A percentile compares a stretch with the other conserved stretches of the same genome.
Conservation (phyloP, 2,797 vertebrate species). For the Dendrocincla tyrannina region DNA sequence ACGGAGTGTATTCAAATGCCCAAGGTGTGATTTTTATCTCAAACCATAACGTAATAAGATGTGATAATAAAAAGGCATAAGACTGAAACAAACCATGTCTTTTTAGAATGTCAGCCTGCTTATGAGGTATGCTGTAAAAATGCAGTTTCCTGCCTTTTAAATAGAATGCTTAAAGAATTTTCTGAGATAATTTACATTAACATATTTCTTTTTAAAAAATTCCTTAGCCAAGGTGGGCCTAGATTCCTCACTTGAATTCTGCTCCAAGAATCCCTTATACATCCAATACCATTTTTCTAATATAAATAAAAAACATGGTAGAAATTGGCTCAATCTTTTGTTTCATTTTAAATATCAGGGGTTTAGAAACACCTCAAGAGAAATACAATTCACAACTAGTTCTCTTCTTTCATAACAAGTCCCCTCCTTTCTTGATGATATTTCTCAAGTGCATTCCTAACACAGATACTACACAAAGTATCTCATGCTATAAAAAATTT, state of each 20-base stretch:
- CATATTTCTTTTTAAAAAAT: neutral
- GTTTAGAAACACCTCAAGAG: neutral
- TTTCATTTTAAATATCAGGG: neutral
- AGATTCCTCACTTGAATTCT: neutral
- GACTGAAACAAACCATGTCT: slow-evolving; percentile 20
- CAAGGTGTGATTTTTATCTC: slow-evolving; percentile 59
- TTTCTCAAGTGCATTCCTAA: neutral
- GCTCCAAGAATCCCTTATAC: neutral
- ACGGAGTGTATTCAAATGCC: slow-evolving; percentile 50
- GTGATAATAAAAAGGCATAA: slow-evolving; percentile 64
- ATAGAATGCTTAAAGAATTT: neutral
- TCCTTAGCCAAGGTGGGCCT: neutral
- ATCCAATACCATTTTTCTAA: neutral
- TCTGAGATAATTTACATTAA: neutral
- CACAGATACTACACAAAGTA: neutral
- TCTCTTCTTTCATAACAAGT: neutral
- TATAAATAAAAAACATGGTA: neutral
- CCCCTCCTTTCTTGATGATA: neutral
- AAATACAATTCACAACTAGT: neutral
- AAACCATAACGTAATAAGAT: slow-evolving; percentile 61
- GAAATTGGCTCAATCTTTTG: neutral
- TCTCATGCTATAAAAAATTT: neutral
- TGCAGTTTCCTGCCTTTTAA: neutral
- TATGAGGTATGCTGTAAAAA: neutral
- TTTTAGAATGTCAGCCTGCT: slow-evolving; percentile 11